phyloP scores from a whole-genome alignment of 2,888 invertebrate genomes.

The Antitype chi region DNA sequence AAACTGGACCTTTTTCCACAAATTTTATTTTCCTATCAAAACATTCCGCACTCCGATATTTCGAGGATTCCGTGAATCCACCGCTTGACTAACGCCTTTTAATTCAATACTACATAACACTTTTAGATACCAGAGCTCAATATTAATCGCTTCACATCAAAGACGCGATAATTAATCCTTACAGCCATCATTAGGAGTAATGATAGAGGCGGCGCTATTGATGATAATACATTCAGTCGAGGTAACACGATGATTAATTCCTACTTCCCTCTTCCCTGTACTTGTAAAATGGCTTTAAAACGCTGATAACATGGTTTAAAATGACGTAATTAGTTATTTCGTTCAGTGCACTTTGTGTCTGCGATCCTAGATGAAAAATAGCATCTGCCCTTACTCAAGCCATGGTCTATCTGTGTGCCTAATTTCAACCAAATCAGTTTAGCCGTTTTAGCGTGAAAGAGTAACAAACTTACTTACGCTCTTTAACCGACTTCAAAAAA shows the following conservation, averaged over 20 bases:
- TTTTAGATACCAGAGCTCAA: conserved; percentile 23
- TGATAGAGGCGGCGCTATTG: conserved; percentile 51
- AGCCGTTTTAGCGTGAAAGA: too few species aligned
- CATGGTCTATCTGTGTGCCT: too few species aligned
- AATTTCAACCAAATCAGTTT: too few species aligned
- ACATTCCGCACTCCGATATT: conserved; percentile 67
- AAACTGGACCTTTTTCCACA: conserved; percentile 2
- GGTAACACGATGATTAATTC: conserved; percentile 21
- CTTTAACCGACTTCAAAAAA: too few species aligned
- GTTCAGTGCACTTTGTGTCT: background rate
- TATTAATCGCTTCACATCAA: conserved; percentile 45
- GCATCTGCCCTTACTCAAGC: too few species aligned
- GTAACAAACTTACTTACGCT: too few species aligned
- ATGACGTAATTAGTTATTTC: background rate
- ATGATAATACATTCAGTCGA: conserved; percentile 32
- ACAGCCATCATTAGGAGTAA: conserved; percentile 40
- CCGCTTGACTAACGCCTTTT: conserved; percentile 36
- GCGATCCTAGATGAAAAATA: too few species aligned
- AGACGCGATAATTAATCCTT: conserved; percentile 47
- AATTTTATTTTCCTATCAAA: conserved; percentile 43
- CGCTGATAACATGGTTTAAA: conserved; percentile 16
- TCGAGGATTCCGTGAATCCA: conserved; percentile 66
- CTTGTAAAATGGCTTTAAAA: conserved; percentile 8
- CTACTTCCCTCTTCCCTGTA: conserved; percentile 38
- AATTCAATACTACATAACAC: conserved; percentile 40